Percentiles rank a stretch among this genome's conserved stretches.
Conservation (phyloP, 2,797 vertebrate species). For the Syngnathus rostellatus region DNA sequence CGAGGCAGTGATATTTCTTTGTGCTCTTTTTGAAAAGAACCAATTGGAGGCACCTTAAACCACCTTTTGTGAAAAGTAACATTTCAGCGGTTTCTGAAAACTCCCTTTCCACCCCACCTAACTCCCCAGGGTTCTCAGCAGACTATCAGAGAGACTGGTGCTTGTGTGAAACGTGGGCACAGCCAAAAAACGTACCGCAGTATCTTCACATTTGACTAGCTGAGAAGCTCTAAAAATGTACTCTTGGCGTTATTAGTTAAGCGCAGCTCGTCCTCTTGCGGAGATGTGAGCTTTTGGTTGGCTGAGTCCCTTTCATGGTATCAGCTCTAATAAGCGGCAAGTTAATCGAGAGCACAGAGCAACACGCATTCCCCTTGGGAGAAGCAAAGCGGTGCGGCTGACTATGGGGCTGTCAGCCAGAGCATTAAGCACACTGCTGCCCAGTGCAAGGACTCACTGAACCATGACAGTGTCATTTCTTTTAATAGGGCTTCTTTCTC, state of each 20-base stretch:
- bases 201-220: slow-evolving; percentile 73
- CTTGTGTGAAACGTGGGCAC: not conserved
- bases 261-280: slow-evolving; percentile 27
- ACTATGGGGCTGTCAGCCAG: slow-evolving; percentile 60
- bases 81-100: slow-evolving; percentile 41
- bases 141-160: slow-evolving; percentile 16
- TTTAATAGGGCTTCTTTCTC: slow-evolving; percentile 65
- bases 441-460: slow-evolving; percentile 52
- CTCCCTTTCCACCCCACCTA: slow-evolving; percentile 32
- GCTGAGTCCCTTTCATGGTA: slow-evolving; percentile 43
- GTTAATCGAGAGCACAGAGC: slow-evolving; percentile 61
- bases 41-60: slow-evolving; percentile 39
- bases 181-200: not conserved
- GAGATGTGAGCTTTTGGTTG: slow-evolving; percentile 47
- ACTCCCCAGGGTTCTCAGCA: slow-evolving; percentile 13
- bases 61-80: slow-evolving; percentile 39
- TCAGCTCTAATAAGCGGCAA: slow-evolving; percentile 63
- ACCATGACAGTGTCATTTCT: slow-evolving; percentile 68
- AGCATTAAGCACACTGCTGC: slow-evolving; percentile 60
- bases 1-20: slow-evolving; percentile 42
- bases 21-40: slow-evolving; percentile 29
- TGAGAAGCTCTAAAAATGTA: slow-evolving; percentile 72
- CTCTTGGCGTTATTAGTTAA: slow-evolving; percentile 40
- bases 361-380: slow-evolving; percentile 54
- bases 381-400: slow-evolving; percentile 53